Evolutionary conservation across 1,140 invertebrate genomes (phyloP).

Genomic region (Nephila pilipes): DNA sequence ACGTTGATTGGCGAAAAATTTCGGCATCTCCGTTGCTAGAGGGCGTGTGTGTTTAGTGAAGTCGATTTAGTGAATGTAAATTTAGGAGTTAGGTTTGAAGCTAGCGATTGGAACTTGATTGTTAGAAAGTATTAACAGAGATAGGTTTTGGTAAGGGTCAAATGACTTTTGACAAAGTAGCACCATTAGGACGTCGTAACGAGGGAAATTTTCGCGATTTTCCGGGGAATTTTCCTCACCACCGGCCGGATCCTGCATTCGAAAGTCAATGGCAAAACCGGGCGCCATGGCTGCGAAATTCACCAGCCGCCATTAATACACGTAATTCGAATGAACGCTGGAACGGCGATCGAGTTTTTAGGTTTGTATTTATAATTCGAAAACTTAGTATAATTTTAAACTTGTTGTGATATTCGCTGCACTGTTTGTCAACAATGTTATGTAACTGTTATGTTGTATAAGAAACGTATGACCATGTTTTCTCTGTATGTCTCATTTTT

Average conservation of each 20-base stretch:
- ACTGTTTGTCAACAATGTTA: no score
- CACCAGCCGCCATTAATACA: conserved; percentile 40
- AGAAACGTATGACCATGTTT: no score
- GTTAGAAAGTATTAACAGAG: neutral
- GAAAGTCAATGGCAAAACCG: conserved; percentile 23
- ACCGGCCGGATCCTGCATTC: conserved; percentile 61
- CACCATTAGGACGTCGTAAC: conserved; percentile 44
- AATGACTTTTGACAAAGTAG: conserved; percentile 74
- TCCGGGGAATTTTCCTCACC: conserved; percentile 50
- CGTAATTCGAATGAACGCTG: conserved; percentile 55
- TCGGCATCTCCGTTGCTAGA: neutral
- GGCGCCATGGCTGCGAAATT: conserved; percentile 58
- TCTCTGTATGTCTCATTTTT: no score
- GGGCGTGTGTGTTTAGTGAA: conserved; percentile 1
- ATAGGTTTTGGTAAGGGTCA: conserved; percentile 9
- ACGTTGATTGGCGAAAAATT: neutral
- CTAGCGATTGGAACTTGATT: no score
- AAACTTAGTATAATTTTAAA: neutral
- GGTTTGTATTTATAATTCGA: neutral
- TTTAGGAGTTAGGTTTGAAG: no score
- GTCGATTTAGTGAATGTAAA: neutral
- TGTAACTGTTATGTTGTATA: no score
- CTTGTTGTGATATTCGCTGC: no score
- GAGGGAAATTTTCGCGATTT: conserved; percentile 70
- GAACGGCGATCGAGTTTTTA: conserved; percentile 47